Base-by-base conservation (phyloP, 2,797 vertebrate species). In the Manis javanica region DNA sequence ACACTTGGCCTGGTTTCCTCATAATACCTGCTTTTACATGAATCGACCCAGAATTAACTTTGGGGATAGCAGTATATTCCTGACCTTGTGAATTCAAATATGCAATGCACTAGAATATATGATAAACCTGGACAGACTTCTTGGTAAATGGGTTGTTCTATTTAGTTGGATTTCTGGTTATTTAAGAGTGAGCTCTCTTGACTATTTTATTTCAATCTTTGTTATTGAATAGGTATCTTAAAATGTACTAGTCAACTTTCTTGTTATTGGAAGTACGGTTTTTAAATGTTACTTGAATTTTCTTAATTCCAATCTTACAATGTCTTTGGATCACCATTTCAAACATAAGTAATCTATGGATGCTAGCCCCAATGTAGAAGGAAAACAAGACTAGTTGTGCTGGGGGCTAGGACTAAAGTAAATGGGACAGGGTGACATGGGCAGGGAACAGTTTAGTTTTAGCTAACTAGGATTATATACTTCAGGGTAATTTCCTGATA, bases 1-100 rank as follows among this genome's bases (percentile, higher is more conserved):
- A 89, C 55, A 64, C 95, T 94, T 96, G 96, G 95, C 97, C 97
- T 97, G 92, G 66, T 97, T 98, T 97, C 84, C 83, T 69, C 93
- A 26, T 78, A 96, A 96, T 96, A 98, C 95, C 97, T 97, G 96
- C 87, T 96, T 97, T 91, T 95, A 96, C 77, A 97, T 96, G 96
- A 97, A 95, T 97, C 96, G 95, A 95, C 91, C 97, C 96, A 96
- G 97, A 98, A 97, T 97, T 98, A 98, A 97, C 97, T 96, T 81
- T 53, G 63, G 51, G 37, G 78, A 96, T 94, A 96, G 96, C 92
- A 92, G 96, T 79, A 86, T 96, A 83, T 95, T 94, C 71, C 95
- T 91, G 92, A 95, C 69, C 86, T 95, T 96, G 79, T 90, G 96
- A 94, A 94, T 96, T 96, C 71, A 97, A 95, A 29, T 95, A 96